These are phyloP conservation scores for Mus musculus DNA, from an alignment of 2,113 vertebrate species.

Conservation along the genomic window DNA sequence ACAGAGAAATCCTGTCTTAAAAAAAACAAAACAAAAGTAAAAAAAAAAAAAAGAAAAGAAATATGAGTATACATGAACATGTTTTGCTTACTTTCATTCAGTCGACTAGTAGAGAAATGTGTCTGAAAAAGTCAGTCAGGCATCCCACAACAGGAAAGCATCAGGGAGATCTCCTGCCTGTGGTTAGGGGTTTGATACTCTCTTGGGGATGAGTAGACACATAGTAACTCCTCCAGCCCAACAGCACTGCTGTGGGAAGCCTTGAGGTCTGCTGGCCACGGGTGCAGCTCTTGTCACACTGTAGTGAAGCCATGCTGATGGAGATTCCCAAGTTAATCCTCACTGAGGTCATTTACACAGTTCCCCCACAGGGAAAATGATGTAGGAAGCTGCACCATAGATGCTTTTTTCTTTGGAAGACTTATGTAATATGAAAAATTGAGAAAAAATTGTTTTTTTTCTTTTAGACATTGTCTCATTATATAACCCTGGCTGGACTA, in stretches of 20 bases:
- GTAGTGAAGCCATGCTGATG: not conserved
- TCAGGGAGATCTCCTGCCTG: not conserved
- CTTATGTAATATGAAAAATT: not conserved
- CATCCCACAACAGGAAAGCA: not conserved
- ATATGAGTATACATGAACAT: not conserved
- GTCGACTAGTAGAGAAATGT: not conserved
- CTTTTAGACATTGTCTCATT: not conserved
- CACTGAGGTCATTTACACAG: not conserved
- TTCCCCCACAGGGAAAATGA: not conserved
- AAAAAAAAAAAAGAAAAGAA: not conserved
- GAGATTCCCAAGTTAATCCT: not conserved
- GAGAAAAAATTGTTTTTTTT: not conserved
- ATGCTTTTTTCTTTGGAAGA: not conserved
- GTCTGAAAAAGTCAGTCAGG: conserved; percentile 24
- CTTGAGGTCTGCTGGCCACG: not conserved
- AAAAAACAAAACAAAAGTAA: not conserved
- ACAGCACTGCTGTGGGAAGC: not conserved
- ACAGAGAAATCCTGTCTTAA: not conserved
- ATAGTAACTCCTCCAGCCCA: not conserved
- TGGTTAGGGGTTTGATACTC: not conserved
- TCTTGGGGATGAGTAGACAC: not conserved
- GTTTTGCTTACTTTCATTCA: conserved; percentile 41
- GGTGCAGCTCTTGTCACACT: not conserved
- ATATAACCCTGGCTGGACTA: not conserved
- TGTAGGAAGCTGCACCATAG: not conserved